Percentiles rank a stretch among this genome's conserved stretches.
phyloP scores from a whole-genome alignment of 2,797 vertebrate species.

The Sebastes glaucus region DNA sequence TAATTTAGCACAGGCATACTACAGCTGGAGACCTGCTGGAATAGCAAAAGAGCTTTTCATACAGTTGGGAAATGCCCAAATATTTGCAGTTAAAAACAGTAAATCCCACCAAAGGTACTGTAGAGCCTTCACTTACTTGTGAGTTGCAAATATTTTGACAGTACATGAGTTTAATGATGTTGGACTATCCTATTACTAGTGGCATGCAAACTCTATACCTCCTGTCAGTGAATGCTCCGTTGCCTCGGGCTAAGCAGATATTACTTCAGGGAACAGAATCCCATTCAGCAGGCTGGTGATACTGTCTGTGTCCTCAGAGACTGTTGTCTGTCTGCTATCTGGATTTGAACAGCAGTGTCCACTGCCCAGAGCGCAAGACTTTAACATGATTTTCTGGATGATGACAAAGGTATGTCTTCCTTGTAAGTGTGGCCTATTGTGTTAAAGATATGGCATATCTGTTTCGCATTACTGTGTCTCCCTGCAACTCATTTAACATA shows the following conservation, averaged over 20 bases:
- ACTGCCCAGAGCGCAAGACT: constrained; percentile 56
- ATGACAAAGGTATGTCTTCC: constrained; percentile 73
- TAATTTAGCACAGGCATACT: background rate
- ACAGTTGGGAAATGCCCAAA: constrained; percentile 15
- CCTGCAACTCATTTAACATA: constrained; percentile 60
- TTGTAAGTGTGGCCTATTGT: constrained; percentile 62
- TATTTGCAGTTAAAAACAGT: constrained; percentile 27
- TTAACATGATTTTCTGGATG: constrained; percentile 72
- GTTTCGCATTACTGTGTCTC: constrained; percentile 77
- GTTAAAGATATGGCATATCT: constrained; percentile 71
- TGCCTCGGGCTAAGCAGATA: constrained; percentile 63
- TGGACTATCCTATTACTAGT: constrained; percentile 61
- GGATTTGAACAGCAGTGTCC: constrained; percentile 43
- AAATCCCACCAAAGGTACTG: constrained; percentile 26
- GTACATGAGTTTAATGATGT: constrained; percentile 55
- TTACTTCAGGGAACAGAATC: constrained; percentile 70
- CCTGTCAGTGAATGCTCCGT: constrained; percentile 46
- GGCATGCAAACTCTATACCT: constrained; percentile 59
- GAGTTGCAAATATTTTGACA: constrained; percentile 63
- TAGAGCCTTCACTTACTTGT: constrained; percentile 21
- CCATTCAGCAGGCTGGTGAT: constrained; percentile 57
- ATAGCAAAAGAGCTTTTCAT: background rate
- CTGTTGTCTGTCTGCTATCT: constrained; percentile 43
- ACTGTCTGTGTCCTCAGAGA: constrained; percentile 60
- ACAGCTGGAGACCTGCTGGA: background rate